Evolutionary conservation across 2,888 invertebrate species (phyloP), one percentile per base, ranked within the genome.

Genomic region (Acrocyrtus sp.): DNA sequence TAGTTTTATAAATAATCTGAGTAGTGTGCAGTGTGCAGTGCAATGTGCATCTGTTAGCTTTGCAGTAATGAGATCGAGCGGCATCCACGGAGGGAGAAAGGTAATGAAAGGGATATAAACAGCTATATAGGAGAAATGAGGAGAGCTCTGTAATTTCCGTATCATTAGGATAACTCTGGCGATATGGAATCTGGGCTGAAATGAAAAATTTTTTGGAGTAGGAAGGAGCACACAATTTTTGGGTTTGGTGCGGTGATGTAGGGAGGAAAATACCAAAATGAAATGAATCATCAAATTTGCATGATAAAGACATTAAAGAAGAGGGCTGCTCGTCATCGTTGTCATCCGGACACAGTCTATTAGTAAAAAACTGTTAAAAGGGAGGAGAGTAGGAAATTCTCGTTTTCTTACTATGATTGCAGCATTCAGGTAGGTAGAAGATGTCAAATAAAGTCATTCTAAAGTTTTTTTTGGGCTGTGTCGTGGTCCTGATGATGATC

Each of bases 251-350:
- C n/a, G n/a, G n/a, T n/a, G n/a, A n/a, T n/a, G n/a, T n/a, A n/a
- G n/a, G n/a, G n/a, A n/a, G n/a, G n/a, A n/a, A 34, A 34, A 34
- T 12, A 8, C 12, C 34, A 8, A n/a, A n/a, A n/a, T 43, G 53
- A 58, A 74, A 50, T 65, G 75, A 70, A 68, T 68, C 66, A 65
- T 62, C 62, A 74, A 70, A 80, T 80, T 80, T 80, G 77, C 80
- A 80, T 80, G 75, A 80, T 80, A 79, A 80, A 80, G 75, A 69
- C 80, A 80, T 80, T 80, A 76, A 65, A 72, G 43, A n/a, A n/a
- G n/a, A n/a, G n/a, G n/a, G 39, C 19, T 62, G 34, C 34, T 12
- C 34, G 34, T 12, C 34, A 34, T 70, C 50, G 48, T 47, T 60
- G 53, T 68, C 68, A 50, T 68, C 53, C 61, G 53, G 54, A 54